These are phyloP conservation scores for Tillus elongatus DNA, from an alignment of 2,888 invertebrate genomes.

Conservation along the genomic window DNA sequence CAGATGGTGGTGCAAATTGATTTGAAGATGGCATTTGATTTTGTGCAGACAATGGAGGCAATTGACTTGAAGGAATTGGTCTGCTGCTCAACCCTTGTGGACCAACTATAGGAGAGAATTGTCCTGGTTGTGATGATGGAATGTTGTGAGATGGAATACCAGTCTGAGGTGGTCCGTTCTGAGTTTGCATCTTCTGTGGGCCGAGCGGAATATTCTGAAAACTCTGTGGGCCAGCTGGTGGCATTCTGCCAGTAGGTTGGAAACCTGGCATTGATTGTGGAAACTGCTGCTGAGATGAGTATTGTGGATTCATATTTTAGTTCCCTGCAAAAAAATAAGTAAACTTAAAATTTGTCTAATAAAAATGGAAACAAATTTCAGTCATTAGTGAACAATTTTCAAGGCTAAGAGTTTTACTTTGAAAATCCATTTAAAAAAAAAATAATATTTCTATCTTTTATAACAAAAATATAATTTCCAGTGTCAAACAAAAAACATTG, in stretches of 20 bases:
- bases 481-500: no score
- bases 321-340: neutral
- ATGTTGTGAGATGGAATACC: constrained; percentile 31
- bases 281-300: constrained; percentile 38
- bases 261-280: constrained; percentile 21
- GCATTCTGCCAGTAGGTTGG: constrained; percentile 34
- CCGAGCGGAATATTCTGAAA: constrained; percentile 31
- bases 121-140: constrained; percentile 25
- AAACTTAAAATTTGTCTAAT: no score
- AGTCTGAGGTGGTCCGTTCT: constrained; percentile 19
- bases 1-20: neutral
- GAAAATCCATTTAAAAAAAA: no score
- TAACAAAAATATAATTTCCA: no score
- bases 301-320: constrained; percentile 46
- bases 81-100: constrained; percentile 6
- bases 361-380: no score
- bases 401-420: no score
- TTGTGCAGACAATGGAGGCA: no score
- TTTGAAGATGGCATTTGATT: constrained; percentile 6
- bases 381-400: no score
- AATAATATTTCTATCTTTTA: no score
- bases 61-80: constrained; percentile 23
- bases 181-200: constrained; percentile 20
- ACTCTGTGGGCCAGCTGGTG: constrained; percentile 35
- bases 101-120: constrained; percentile 8